phyloP scores from a whole-genome alignment of 2,113 vertebrate species.

The Prionailurus bengalensis region DNA sequence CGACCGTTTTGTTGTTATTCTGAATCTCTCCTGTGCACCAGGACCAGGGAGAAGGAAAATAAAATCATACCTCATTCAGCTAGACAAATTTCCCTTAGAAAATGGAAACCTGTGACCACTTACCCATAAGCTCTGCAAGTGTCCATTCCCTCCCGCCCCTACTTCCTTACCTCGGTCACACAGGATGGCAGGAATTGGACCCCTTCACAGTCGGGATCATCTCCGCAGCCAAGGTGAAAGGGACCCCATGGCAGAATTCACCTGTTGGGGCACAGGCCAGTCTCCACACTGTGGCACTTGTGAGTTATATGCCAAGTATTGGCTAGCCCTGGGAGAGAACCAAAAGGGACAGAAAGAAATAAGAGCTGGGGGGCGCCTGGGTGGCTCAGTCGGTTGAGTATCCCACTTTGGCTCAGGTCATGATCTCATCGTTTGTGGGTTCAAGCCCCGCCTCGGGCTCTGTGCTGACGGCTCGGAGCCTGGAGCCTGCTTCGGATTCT shows the following conservation, averaged over 20 bases:
- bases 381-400: no score
- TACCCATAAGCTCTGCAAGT: not conserved
- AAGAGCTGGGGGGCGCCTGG: not conserved
- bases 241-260: not conserved
- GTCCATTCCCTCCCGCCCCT: not conserved
- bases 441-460: no score
- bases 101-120: not conserved
- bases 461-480: no score
- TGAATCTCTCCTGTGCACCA: not conserved
- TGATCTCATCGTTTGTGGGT: no score
- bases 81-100: not conserved
- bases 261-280: not conserved
- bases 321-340: not conserved
- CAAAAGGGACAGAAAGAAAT: not conserved
- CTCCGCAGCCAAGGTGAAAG: not conserved
- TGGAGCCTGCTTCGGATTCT: no score
- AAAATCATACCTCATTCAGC: not conserved
- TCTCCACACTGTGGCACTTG: not conserved
- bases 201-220: not conserved
- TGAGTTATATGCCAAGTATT: no score
- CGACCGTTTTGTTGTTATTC: not conserved
- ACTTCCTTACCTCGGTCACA: not conserved
- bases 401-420: no score
- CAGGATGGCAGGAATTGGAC: not conserved
- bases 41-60: not conserved